Base-by-base conservation (phyloP, 2,797 vertebrate genomes). In the Heliangelus exortis region DNA sequence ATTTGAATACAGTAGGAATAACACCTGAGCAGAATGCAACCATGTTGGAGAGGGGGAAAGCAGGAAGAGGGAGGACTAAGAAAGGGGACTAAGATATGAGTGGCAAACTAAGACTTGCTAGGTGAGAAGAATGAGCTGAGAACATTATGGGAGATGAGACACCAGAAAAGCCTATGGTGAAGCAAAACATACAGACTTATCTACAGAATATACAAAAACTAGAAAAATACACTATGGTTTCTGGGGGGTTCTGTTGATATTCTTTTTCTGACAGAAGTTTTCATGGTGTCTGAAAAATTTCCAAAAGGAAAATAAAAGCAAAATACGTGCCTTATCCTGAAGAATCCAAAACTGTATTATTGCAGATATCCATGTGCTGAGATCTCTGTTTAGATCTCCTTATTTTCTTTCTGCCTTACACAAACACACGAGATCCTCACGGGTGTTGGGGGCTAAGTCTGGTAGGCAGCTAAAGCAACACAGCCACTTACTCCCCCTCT, bases 11-110 rank as follows among this genome's bases (percentile, higher is more conserved):
- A 84, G 66, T 33, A 89, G 77, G 23, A 94, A 8, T 53, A 90
- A 88, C 77, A 89, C 86, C 77, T 82, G 45, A 93, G 53, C 53
- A 69, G 68, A 96, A 84, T 67, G 74, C 21, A 48, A 75, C 26
- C 1, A 15, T 22, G 15, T 1, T 79, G 72, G 58, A 80, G 81
- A 84, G 74, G 47, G 62, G n/a, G 74, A 48, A 1, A 90, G 55
- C 22, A 80, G 34, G 22, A 81, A 55, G 33, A 39, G 23, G 1
- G 11, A 7, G 1, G 53, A 72, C 15, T 29, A 26, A 67, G 51
- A 84, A 76, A 2, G 21, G n/a, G 65, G 91, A 36, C 34, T 36
- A 36, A 84, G 43, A 72, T 14, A 59, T 1, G 19, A 87, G 18
- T 29, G 7, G 15, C 28, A 79, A 76, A 71, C 34, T 31, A 54